Percentiles rank a stretch among this genome's conserved stretches.
Evolutionary conservation across 2,113 vertebrate species (phyloP).

Genomic region (Tyrannus savana): DNA sequence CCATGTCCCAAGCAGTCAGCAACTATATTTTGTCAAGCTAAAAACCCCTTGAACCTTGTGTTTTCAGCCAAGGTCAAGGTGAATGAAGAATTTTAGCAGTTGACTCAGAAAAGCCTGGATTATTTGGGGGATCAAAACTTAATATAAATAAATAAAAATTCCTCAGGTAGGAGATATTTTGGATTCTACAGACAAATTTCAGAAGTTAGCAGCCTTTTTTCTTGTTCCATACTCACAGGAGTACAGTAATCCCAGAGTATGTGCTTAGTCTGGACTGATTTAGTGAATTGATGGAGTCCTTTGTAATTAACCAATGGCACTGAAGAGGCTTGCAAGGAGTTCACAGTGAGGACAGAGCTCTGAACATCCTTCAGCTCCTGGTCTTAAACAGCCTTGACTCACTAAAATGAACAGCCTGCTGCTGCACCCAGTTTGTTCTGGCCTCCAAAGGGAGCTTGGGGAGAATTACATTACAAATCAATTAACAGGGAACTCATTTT

Average conservation of each 20-base stretch:
- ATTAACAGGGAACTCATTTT: not conserved
- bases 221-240: not conserved
- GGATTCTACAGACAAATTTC: not conserved
- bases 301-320: not conserved
- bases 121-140: not conserved
- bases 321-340: not conserved
- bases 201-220: not conserved
- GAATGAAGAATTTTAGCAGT: not conserved
- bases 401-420: not conserved
- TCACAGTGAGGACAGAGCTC: not conserved
- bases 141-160: not conserved
- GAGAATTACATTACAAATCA: slow-evolving; percentile 24
- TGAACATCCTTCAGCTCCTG: not conserved
- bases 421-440: not conserved
- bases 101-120: not conserved
- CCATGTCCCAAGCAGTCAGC: not conserved
- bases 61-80: not conserved
- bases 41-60: not conserved
- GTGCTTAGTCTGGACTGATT: not conserved
- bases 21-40: slow-evolving; percentile 27
- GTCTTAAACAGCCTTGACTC: not conserved
- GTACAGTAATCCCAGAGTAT: not conserved
- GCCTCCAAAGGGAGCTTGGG: not conserved
- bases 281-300: not conserved
- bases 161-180: not conserved